Percentiles rank a stretch among this genome's conserved stretches.
phyloP scores from a whole-genome alignment of 1,140 invertebrate genomes.

The Liolophura sinensis region DNA sequence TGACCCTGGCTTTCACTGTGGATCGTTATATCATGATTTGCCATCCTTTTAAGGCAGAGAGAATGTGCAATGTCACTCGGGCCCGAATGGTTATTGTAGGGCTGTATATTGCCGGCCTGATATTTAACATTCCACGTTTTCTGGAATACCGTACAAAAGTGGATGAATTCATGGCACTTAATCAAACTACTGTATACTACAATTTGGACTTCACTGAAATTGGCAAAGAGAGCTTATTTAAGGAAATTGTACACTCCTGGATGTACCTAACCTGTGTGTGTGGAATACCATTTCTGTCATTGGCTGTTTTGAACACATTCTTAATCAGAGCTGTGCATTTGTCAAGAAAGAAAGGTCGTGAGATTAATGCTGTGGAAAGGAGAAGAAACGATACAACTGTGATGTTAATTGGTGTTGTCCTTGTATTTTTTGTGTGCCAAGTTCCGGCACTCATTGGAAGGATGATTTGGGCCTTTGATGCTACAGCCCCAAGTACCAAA shows the following conservation, averaged over 20 bases:
- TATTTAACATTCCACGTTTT: conserved; percentile 54
- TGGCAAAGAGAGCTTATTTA: conserved; percentile 42
- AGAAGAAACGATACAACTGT: conserved; percentile 56
- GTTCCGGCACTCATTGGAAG: conserved; percentile 54
- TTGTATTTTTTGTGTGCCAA: conserved; percentile 57
- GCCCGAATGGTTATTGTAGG: conserved; percentile 46
- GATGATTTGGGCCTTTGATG: conserved; percentile 52
- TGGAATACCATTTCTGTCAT: conserved; percentile 51
- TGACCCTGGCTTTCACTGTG: conserved; percentile 57
- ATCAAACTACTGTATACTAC: conserved; percentile 23
- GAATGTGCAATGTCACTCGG: conserved; percentile 44
- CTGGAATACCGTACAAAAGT: conserved; percentile 50
- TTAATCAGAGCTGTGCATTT: conserved; percentile 54
- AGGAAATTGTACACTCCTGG: conserved; percentile 53
- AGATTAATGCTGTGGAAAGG: conserved; percentile 51
- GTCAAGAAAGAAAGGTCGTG: conserved; percentile 44
- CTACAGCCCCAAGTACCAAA: conserved; percentile 18
- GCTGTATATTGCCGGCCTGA: conserved; percentile 35
- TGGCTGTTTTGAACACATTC: conserved; percentile 53
- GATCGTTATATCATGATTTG: conserved; percentile 61
- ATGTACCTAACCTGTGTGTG: conserved; percentile 55
- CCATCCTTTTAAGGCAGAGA: conserved; percentile 55
- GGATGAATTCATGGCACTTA: conserved; percentile 12
- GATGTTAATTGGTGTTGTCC: conserved; percentile 57
- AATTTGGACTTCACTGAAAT: conserved; percentile 34